A percentile compares a stretch with the other conserved stretches of the same genome.
Conservation (phyloP, 1,140 invertebrate genomes). For the Maniola jurtina region DNA sequence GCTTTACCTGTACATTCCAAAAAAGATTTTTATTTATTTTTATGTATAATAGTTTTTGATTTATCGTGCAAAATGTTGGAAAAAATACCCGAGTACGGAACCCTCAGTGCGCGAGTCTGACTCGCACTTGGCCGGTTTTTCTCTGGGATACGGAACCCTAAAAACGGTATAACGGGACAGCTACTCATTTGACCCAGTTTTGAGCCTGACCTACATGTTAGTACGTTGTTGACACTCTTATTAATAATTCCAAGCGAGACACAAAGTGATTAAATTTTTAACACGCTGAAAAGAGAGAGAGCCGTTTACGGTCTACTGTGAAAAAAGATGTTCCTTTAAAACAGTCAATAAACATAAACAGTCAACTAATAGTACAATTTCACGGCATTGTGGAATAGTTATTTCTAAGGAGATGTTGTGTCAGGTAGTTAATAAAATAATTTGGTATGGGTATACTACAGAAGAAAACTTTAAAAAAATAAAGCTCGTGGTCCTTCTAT, state of each 20-base stretch:
- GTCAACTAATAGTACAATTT: neutral
- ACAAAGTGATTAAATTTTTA: neutral
- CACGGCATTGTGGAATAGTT: neutral
- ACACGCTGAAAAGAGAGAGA: too few species aligned
- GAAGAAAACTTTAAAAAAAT: neutral
- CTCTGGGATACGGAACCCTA: too few species aligned
- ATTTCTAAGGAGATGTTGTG: neutral
- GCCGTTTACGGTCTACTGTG: too few species aligned
- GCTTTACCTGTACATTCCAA: too few species aligned
- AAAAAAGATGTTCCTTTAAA: too few species aligned
- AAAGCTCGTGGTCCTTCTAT: neutral
- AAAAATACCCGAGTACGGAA: too few species aligned
- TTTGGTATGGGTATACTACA: neutral
- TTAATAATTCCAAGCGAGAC: neutral
- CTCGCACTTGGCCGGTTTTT: too few species aligned
- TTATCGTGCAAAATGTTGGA: too few species aligned
- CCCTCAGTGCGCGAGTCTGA: too few species aligned
- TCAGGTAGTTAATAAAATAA: slow-evolving; percentile 1
- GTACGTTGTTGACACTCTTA: slow-evolving; percentile 12
- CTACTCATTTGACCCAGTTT: slow-evolving; percentile 27
- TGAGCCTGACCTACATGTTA: slow-evolving; percentile 33
- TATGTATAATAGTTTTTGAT: too few species aligned
- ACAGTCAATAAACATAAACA: neutral
- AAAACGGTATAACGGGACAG: neutral
- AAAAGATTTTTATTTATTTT: too few species aligned